These are phyloP conservation scores for Sphecodes monilicornis DNA, from an alignment of 2,888 invertebrate species.

Conservation along the genomic window DNA sequence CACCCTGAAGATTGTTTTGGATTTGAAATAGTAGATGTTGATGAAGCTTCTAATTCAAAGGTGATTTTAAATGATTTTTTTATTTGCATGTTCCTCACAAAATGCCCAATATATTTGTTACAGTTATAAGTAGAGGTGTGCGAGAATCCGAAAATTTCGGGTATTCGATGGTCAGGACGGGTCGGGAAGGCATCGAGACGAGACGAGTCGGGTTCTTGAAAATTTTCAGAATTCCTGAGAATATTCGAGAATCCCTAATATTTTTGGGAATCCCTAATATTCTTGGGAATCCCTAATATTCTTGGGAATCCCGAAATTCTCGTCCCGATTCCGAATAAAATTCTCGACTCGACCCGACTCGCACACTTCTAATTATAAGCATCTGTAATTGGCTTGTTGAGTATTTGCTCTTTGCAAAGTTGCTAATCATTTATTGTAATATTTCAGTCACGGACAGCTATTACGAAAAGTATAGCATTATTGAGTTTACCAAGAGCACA, in stretches of 20 bases:
- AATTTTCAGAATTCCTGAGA: no score
- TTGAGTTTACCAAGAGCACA: slow-evolving; percentile 86
- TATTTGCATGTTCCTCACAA: slow-evolving; percentile 6
- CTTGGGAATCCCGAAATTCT: no score
- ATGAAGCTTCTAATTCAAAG: slow-evolving; percentile 86
- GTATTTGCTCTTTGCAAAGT: neutral
- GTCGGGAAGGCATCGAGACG: no score
- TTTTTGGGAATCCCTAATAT: no score
- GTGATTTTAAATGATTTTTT: slow-evolving; percentile 63
- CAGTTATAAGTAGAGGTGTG: neutral
- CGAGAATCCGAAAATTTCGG: neutral
- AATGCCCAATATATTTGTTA: neutral
- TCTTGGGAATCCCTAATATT: no score
- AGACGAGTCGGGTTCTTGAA: no score
- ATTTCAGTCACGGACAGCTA: slow-evolving; percentile 80
- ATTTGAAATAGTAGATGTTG: slow-evolving; percentile 94
- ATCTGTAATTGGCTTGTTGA: neutral
- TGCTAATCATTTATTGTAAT: slow-evolving; percentile 11
- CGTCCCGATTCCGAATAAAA: no score
- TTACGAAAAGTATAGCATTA: slow-evolving; percentile 82
- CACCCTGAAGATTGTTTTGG: slow-evolving; percentile 92
- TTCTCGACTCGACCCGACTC: neutral
- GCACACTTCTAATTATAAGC: neutral
- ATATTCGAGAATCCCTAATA: no score
- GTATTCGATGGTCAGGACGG: no score